Base-by-base conservation (phyloP, 92 coral and sea anemone species). In the Porites cylindrica region DNA sequence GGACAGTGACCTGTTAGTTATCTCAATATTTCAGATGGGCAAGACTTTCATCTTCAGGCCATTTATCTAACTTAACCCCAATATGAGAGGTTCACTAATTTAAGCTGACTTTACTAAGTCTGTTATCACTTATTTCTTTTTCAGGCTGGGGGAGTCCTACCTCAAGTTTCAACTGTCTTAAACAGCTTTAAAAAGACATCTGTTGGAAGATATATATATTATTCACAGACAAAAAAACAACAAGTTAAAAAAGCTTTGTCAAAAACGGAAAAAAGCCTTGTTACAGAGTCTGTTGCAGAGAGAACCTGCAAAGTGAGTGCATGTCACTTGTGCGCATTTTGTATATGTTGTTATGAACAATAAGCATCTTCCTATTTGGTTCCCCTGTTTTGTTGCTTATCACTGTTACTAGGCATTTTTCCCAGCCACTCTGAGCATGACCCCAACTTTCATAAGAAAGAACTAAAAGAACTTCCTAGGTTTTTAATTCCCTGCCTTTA, bases 81-180 rank as follows among this genome's bases (percentile, higher is more conserved):
- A 38, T 38, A 38, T 38, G 47, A 38, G 47, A 38, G 47, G 47
- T 38, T 38, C 6, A 38, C 47, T 38, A 29, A 29, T 38, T 38
- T 38, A 38, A 38, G 6, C 47, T 38, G 47, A 4, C 47, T 38
- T 38, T 38, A 38, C 47, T 38, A 38, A 38, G 47, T 68, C 10
- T 76, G 10, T 56, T 68, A 23, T 20, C 7, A 32, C 68, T 38
- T 50, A 18, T 1, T 67, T 5, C 21, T 16, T 19, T 64, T 85
- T 16, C 51, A 95, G 98, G 82, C 93, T 90, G 98, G 94, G 47
- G 94, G 94, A 66, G 64, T 94, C 54, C 62, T 94, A 20, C 84
- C 93, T 7, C 94, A 93, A 84, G 88, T 93, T 20, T 77, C 92
- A 61, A 81, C 96, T 53, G 77, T 87, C 21, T 69, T 95, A 7